Evolutionary conservation across 2,113 vertebrate species (phyloP), one percentile per base, ranked within the genome.

Genomic region (Penelope pileata): DNA sequence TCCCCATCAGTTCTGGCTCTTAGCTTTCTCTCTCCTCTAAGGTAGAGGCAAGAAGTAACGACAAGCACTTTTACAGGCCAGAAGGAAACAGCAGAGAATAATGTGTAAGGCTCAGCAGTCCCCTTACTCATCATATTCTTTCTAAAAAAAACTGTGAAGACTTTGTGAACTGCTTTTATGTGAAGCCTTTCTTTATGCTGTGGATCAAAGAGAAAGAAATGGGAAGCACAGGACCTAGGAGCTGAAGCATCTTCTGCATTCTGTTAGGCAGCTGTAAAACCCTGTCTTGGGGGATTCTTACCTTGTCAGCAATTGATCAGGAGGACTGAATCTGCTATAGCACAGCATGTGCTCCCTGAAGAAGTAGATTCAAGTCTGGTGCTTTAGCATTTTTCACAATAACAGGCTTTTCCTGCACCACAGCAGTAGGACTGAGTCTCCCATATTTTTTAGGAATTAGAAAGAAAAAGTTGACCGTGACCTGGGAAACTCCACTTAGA

Each of bases 141-240:
- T 81, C 72, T 92, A 29, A 79, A 69, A 94, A 78, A 64, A 82
- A 69, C 66, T 81, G 4, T 77, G 73, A 91, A 94, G 76, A 88
- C 92, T 90, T 83, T 94, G 90, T 83, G 83, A 80, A 72, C 45
- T 81, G 63, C 47, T 96, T 94, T 94, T 91, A 83, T 90, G 53
- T 87, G 85, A 45, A 90, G 90, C 68, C 27, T 88, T 83, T 92
- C 59, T 91, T 81, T 81, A 63, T 70, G 88, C 70, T 86, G 67
- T 88, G 76, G 63, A 86, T 60, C 66, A 75, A 91, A 93, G 76
- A 89, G 69, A 42, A 76, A 94, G 48, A 85, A 94, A 91, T 77
- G 26, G 91, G 86, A 80, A 94, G 74, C 54, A 80, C 68, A 91
- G 14, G 68, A 74, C 50, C 60, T 32, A 64, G 64, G 69, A 88